Conservation (phyloP, 2,113 vertebrate species). For the Apodemus sylvaticus region DNA sequence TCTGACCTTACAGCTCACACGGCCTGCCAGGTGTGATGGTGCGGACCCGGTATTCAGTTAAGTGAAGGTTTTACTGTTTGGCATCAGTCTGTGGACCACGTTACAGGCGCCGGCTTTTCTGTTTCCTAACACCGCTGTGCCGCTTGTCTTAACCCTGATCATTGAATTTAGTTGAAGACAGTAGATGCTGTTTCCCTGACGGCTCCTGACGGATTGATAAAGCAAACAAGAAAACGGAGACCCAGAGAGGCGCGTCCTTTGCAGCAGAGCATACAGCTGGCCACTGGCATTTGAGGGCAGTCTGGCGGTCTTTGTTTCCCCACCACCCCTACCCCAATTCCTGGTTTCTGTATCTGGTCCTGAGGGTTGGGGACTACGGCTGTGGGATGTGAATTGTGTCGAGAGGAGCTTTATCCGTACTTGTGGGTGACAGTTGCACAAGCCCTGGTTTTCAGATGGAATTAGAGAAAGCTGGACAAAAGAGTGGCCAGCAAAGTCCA, state of each 20-base stretch:
- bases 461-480: not conserved
- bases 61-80: rapidly evolving
- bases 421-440: not conserved
- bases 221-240: not conserved
- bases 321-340: not conserved
- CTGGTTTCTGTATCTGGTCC: not conserved
- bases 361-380: too few species aligned
- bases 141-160: rapidly evolving
- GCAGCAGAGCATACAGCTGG: not conserved
- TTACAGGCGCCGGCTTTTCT: not conserved
- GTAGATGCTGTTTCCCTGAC: rapidly evolving
- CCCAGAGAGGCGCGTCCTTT: not conserved
- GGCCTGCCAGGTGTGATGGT: rapidly evolving
- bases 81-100: not conserved
- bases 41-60: rapidly evolving
- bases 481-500: too few species aligned
- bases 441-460: not conserved
- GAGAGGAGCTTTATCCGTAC: not conserved
- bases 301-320: not conserved
- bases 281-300: not conserved
- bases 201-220: not conserved
- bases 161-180: not conserved
- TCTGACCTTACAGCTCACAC: rapidly evolving
- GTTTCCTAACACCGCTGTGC: not conserved
- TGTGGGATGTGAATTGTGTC: not conserved